Evolutionary conservation across 2,797 vertebrate species (phyloP).

Genomic region (Morus bassanus): DNA sequence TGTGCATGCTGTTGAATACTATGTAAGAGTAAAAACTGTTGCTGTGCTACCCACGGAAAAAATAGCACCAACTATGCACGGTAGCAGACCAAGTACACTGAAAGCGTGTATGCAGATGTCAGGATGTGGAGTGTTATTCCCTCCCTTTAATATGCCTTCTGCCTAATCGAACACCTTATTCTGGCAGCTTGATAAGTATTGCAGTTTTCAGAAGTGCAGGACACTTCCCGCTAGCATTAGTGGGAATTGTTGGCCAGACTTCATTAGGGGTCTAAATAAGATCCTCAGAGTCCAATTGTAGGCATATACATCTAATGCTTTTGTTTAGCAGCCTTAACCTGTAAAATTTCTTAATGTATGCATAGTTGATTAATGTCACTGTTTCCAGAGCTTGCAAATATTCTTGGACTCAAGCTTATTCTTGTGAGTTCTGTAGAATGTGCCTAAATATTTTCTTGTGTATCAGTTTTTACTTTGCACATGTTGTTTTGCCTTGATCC

Average conservation of each 20-base stretch:
- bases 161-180: neutral
- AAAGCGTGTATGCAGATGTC: accelerated
- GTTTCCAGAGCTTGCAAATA: neutral
- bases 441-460: neutral
- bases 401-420: neutral
- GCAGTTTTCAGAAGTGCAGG: neutral
- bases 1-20: neutral
- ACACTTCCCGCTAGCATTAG: neutral
- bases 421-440: neutral
- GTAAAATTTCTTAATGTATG: neutral
- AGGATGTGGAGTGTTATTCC: neutral
- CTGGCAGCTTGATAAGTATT: neutral
- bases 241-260: neutral
- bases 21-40: neutral
- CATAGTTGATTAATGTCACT: neutral
- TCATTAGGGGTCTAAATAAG: neutral
- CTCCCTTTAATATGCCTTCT: neutral
- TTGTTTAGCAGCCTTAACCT: neutral
- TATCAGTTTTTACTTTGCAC: neutral
- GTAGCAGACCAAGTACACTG: neutral
- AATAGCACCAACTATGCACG: accelerated
- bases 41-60: neutral
- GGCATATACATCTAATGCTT: neutral
- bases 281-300: neutral
- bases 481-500: neutral